Evolutionary conservation across 1,140 invertebrate genomes (phyloP), one percentile per base, ranked within the genome.

Genomic region (Heterodera carotae): DNA sequence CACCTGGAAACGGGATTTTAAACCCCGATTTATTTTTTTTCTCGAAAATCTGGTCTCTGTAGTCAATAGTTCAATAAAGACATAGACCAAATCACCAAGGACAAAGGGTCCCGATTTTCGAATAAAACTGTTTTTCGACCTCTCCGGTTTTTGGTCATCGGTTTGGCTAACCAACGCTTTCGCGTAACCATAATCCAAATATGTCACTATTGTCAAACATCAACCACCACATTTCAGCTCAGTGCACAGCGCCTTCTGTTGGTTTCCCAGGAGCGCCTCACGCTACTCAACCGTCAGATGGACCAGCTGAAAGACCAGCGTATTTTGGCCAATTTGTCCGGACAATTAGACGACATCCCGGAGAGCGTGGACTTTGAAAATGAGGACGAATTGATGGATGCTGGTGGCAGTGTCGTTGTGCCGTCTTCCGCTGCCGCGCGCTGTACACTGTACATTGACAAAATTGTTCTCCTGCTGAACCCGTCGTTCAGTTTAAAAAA

Each of bases 181-280:
- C n/a, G n/a, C n/a, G n/a, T n/a, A n/a, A n/a, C n/a, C n/a, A n/a
- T n/a, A n/a, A n/a, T n/a, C n/a, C n/a, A n/a, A n/a, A n/a, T n/a
- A n/a, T n/a, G n/a, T n/a, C n/a, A n/a, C n/a, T n/a, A n/a, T n/a
- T n/a, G n/a, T n/a, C n/a, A n/a, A n/a, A n/a, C n/a, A n/a, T n/a
- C n/a, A n/a, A n/a, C n/a, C n/a, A n/a, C 69, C 48, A 29, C 39
- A 22, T 78, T 78, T 78, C 69, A 79, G 75, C 36, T 78, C n/a
- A 78, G 53, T 29, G 75, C 77, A 22, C 77, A 78, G 66, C 59
- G 77, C 7, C 74, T 68, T 62, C 64, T 78, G 25, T 64, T 78
- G 76, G 77, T 78, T 39, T 66, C 77, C 0, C 64, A 78, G 36
- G 77, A 78, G 22, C 76, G 77, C 25, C n/a, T 39, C 22, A 27